These are phyloP conservation scores for Tyria jacobaeae DNA, from an alignment of 2,888 invertebrate species.

Conservation along the genomic window DNA sequence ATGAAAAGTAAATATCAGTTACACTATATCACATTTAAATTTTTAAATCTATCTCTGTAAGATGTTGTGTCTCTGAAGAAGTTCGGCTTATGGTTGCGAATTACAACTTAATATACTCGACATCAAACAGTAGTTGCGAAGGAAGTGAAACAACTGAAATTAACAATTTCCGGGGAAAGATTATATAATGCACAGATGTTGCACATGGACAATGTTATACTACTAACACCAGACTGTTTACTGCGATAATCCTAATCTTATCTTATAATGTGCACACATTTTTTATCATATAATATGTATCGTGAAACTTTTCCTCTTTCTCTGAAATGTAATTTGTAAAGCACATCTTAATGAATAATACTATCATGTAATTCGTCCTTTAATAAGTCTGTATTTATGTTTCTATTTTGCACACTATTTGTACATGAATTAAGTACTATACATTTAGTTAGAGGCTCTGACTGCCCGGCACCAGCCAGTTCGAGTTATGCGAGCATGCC, in stretches of 20 bases:
- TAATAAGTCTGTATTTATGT: too few relatives aligned
- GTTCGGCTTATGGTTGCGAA: background rate
- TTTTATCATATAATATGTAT: background rate
- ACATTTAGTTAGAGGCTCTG: too few relatives aligned
- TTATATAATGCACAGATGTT: conserved; percentile 12
- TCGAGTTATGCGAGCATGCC: too few relatives aligned
- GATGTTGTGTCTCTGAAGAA: background rate
- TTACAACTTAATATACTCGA: background rate
- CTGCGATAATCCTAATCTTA: conserved; percentile 25
- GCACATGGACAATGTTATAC: background rate
- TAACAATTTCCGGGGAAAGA: conserved; percentile 37
- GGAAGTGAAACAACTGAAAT: conserved; percentile 15
- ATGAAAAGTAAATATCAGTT: background rate
- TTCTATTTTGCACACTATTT: too few relatives aligned
- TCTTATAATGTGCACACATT: conserved; percentile 19
- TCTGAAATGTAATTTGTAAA: too few relatives aligned
- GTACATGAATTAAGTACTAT: too few relatives aligned
- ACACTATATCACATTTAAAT: background rate
- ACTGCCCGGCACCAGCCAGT: too few relatives aligned
- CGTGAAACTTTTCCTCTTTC: background rate
- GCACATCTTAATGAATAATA: too few relatives aligned
- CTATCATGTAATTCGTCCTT: too few relatives aligned
- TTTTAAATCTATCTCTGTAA: background rate
- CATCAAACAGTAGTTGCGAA: conserved; percentile 9
- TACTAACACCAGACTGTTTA: conserved; percentile 22